These are phyloP conservation scores for Delia radicum DNA, from an alignment of 1,140 invertebrate species.

Conservation along the genomic window DNA sequence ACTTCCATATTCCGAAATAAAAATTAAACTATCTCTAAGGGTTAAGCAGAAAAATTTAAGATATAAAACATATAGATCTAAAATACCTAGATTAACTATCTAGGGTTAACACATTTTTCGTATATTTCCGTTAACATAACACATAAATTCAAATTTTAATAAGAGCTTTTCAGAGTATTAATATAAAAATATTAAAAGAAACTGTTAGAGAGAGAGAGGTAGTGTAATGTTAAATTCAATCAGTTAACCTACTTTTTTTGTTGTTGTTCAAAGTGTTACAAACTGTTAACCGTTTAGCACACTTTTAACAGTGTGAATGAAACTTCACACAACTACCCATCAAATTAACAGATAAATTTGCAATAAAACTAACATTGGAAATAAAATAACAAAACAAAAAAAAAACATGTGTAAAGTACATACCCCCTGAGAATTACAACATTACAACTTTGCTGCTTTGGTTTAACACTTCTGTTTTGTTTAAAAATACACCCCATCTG, in stretches of 20 bases:
- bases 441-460: no score
- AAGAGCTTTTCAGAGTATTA: not conserved
- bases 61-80: no score
- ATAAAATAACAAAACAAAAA: no score
- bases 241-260: not conserved
- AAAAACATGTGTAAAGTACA: no score
- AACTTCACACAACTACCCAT: not conserved
- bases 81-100: no score
- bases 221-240: not conserved
- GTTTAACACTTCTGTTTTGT: no score
- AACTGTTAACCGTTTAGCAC: conserved; percentile 18
- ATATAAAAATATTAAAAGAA: not conserved
- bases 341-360: not conserved
- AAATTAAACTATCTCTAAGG: no score
- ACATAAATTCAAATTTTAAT: not conserved
- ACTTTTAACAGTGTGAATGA: not conserved
- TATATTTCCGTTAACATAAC: not conserved
- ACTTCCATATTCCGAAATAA: no score
- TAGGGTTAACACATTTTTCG: not conserved
- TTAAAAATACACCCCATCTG: no score
- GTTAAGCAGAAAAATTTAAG: no score
- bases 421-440: no score
- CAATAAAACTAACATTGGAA: no score
- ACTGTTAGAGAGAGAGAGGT: not conserved
- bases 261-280: not conserved